Evolutionary conservation across 2,113 vertebrate species (phyloP).

Genomic region (Nibea coibor): DNA sequence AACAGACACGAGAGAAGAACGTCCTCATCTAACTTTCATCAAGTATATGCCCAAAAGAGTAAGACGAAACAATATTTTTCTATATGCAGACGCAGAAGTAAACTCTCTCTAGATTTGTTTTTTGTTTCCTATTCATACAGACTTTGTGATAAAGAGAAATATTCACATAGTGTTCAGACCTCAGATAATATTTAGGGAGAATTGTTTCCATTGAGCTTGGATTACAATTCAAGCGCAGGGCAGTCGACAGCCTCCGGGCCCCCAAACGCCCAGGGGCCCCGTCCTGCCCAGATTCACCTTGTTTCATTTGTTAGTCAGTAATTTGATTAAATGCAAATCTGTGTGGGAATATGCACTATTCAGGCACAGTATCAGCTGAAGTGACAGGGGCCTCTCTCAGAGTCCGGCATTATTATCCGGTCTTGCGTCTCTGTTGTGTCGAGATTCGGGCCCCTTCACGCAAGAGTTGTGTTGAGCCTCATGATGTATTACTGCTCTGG

Average conservation of each 20-base stretch:
- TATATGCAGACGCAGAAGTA: neutral
- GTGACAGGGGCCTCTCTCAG: slow-evolving; percentile 47
- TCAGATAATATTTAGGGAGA: slow-evolving; percentile 20
- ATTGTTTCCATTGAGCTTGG: slow-evolving; percentile 3
- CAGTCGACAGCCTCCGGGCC: slow-evolving; percentile 15
- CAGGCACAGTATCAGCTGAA: slow-evolving; percentile 26
- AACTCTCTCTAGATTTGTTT: neutral
- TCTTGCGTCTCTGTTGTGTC: slow-evolving; percentile 40
- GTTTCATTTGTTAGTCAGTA: slow-evolving; percentile 25
- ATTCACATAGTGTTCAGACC: slow-evolving; percentile 5
- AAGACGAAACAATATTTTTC: neutral
- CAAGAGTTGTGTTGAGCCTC: slow-evolving; percentile 20
- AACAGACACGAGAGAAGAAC: neutral
- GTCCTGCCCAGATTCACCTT: slow-evolving; percentile 18
- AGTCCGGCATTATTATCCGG: slow-evolving; percentile 47
- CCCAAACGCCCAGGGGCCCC: slow-evolving; percentile 10
- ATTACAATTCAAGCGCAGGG: slow-evolving; percentile 25
- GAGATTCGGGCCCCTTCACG: slow-evolving; percentile 46
- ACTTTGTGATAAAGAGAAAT: neutral
- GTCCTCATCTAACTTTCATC: neutral
- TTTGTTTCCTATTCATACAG: neutral
- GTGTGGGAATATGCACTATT: slow-evolving; percentile 62
- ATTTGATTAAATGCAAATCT: slow-evolving; percentile 65
- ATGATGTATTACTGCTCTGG: slow-evolving; percentile 5
- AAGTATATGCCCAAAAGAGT: neutral